Conservation (phyloP, 2,113 vertebrate species). For the Rhabdornis inornatus region DNA sequence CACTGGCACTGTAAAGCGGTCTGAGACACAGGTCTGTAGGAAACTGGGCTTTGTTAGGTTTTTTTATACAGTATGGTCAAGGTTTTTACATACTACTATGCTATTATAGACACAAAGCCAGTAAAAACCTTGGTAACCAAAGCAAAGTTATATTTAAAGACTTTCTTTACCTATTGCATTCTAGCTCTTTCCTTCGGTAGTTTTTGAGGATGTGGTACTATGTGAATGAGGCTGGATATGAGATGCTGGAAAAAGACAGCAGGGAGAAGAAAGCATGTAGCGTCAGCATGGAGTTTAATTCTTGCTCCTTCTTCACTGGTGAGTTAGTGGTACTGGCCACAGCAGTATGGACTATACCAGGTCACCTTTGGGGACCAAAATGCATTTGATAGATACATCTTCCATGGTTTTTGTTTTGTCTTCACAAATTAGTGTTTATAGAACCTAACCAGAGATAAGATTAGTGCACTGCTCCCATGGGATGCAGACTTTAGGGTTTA, state of each 20-base stretch:
- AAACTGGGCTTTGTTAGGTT: neutral
- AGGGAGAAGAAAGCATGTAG: neutral
- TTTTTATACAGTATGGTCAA: neutral
- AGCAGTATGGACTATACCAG: neutral
- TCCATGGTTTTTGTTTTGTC: neutral
- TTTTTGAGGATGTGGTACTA: neutral
- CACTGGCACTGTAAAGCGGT: neutral
- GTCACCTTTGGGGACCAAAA: neutral
- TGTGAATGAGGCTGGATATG: neutral
- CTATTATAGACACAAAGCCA: neutral
- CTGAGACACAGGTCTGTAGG: neutral
- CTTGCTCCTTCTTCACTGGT: neutral
- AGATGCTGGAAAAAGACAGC: neutral
- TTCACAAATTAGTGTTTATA: conserved; percentile 18
- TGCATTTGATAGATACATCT: neutral
- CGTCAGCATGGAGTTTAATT: neutral
- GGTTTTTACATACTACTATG: neutral
- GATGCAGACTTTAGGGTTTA: neutral
- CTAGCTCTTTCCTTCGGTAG: neutral
- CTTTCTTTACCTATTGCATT: neutral
- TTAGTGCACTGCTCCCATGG: neutral
- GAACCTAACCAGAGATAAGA: neutral
- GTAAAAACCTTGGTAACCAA: neutral
- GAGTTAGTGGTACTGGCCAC: neutral
- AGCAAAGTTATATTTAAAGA: neutral